Evolutionary conservation across 2,113 vertebrate genomes (phyloP).

Genomic region (Taxidea taxus): DNA sequence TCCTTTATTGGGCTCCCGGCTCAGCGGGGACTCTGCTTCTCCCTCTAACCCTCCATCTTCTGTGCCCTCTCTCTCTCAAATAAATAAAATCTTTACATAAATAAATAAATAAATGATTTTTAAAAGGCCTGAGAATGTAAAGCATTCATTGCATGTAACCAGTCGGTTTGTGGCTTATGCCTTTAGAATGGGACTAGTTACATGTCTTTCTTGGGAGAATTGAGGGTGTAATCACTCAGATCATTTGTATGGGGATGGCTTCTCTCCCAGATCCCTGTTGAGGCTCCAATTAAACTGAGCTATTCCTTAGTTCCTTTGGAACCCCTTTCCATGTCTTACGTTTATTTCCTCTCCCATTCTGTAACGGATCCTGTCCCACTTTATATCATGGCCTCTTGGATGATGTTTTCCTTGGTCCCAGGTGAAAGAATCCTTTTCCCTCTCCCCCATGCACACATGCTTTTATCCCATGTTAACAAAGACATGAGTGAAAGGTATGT

Average conservation of each 20-base stretch:
- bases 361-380: not conserved
- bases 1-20: too few relatives aligned
- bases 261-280: not conserved
- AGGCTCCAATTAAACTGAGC: not conserved
- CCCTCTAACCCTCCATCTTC: too few relatives aligned
- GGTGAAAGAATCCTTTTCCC: not conserved
- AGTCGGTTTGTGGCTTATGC: not conserved
- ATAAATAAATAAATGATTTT: too few relatives aligned
- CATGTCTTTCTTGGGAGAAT: not conserved
- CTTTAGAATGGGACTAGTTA: not conserved
- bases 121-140: not conserved
- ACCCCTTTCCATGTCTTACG: not conserved
- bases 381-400: not conserved
- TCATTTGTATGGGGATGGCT: not conserved
- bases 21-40: too few relatives aligned
- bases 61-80: not conserved
- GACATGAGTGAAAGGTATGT: not conserved
- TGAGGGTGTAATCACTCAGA: not conserved
- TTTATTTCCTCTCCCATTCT: not conserved
- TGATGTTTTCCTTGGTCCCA: constrained; percentile 3
- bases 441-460: too few relatives aligned
- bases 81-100: not conserved
- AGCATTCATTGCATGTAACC: not conserved
- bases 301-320: not conserved
- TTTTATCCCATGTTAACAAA: not conserved